Evolutionary conservation across 2,888 invertebrate genomes (phyloP).

Genomic region (Parochlus steinenii): DNA sequence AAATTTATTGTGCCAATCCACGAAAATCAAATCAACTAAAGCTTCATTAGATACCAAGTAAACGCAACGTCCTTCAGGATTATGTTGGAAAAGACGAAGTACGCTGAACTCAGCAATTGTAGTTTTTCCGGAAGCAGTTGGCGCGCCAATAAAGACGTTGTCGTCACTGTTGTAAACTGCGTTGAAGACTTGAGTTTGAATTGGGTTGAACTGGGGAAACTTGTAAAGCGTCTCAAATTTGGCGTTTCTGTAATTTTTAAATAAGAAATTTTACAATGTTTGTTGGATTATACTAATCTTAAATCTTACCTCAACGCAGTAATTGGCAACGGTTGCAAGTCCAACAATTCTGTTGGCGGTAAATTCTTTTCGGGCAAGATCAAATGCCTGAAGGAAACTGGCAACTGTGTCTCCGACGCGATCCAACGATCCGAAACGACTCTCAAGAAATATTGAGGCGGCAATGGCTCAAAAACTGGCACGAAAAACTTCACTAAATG

Average conservation of each 20-base stretch:
- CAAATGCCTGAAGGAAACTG: slow-evolving; percentile 92
- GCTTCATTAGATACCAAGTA: slow-evolving; percentile 87
- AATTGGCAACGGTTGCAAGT: slow-evolving; percentile 89
- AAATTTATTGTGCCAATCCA: slow-evolving; percentile 87
- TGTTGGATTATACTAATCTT: too few relatives aligned
- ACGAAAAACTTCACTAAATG: slow-evolving; percentile 96
- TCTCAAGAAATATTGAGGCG: slow-evolving; percentile 92
- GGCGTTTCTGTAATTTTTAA: too few relatives aligned
- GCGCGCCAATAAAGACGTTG: slow-evolving; percentile 91
- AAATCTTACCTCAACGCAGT: slow-evolving; percentile 81
- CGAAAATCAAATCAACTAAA: slow-evolving; percentile 74
- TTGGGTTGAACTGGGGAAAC: slow-evolving; percentile 93
- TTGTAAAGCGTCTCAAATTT: slow-evolving; percentile 76
- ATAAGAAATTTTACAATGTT: too few relatives aligned
- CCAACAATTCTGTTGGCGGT: slow-evolving; percentile 92
- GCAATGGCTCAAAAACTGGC: slow-evolving; percentile 94
- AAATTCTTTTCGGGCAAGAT: slow-evolving; percentile 96
- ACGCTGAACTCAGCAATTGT: slow-evolving; percentile 94
- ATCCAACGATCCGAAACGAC: slow-evolving; percentile 86
- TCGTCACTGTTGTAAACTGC: slow-evolving; percentile 97
- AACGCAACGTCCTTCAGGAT: slow-evolving; percentile 69
- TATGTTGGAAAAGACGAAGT: slow-evolving; percentile 62
- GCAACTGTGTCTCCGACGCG: slow-evolving; percentile 87
- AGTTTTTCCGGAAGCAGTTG: slow-evolving; percentile 83
- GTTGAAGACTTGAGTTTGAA: slow-evolving; percentile 98